Percentiles rank a stretch among this genome's conserved stretches.
phyloP scores from a whole-genome alignment of 2,797 vertebrate genomes.

The Dallia pectoralis region DNA sequence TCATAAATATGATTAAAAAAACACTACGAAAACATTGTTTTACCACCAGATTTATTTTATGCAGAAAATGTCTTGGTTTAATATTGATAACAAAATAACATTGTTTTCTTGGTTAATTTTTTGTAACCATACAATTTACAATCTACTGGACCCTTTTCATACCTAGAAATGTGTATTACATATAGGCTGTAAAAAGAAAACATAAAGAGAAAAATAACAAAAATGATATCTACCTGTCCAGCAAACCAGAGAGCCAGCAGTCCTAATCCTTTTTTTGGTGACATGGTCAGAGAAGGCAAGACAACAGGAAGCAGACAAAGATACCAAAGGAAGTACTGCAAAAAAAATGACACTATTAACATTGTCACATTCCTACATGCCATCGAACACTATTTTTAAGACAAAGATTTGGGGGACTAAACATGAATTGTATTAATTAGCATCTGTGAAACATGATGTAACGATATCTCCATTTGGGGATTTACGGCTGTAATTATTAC shows the following conservation, averaged over 20 bases:
- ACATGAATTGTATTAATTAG: too few relatives aligned
- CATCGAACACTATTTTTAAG: too few relatives aligned
- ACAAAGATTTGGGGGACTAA: background rate
- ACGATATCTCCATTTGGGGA: background rate
- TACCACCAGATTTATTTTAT: too few relatives aligned
- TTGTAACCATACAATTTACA: too few relatives aligned
- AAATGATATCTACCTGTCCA: conserved; percentile 75
- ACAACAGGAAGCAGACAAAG: conserved; percentile 89
- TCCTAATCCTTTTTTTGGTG: conserved; percentile 58
- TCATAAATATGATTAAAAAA: too few relatives aligned
- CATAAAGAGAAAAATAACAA: too few relatives aligned
- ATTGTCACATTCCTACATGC: background rate
- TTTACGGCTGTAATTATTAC: background rate
- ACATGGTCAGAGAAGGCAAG: conserved; percentile 79
- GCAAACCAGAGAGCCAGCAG: conserved; percentile 86
- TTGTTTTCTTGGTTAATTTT: too few relatives aligned
- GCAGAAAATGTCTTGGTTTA: too few relatives aligned
- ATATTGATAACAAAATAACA: too few relatives aligned
- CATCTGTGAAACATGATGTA: background rate
- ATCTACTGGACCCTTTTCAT: too few relatives aligned
- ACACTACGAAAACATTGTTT: too few relatives aligned
- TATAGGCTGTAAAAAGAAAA: background rate
- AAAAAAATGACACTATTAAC: background rate
- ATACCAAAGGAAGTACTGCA: conserved; percentile 92
- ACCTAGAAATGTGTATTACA: background rate